Base-by-base conservation (phyloP, 2,113 vertebrate genomes). In the Trematomus loennbergii region DNA sequence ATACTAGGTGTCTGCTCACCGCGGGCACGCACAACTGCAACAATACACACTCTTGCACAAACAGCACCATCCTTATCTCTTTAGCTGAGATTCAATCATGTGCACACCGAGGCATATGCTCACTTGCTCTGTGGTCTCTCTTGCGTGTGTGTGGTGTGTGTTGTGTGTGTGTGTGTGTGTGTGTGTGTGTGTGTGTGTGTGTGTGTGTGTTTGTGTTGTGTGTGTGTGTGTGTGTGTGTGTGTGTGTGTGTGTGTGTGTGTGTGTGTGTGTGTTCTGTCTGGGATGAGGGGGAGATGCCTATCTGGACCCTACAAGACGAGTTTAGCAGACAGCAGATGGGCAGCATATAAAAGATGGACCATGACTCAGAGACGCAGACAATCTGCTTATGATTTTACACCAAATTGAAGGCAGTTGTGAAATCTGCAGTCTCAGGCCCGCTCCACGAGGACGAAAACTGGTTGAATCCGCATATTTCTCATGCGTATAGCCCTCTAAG, bases 241-340 rank as follows among this genome's bases (percentile, higher is more conserved):
- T 65, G 72, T 46, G 65, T 62, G 66, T 64, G 72, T 66, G 61
- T 62, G 68, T 49, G 46, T 52, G 69, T 63, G 50, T 46, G 58
- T 79, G 82, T 77, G 90, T 55, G 68, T 88, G 85, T 81, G 87
- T 70, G 57, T 75, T 63, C 72, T 82, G 73, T 84, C 84, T 88
- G 45, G 74, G 64, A 82, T 71, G 82, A 17, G 12, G n/a, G 63
- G 5, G 48, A 82, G 92, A 93, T 94, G 58, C 52, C 72, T 91
- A 93, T 93, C 92, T 90, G 68, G 87, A 86, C 82, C 84, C 72
- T 80, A 87, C 83, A 81, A 77, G 86, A 79, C 20, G 81, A 85
- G 73, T 61, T 79, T 49, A 63, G 68, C 80, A 90, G 87, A 87
- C 77, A 73, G 40, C 68, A 86, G 68, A 88, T 73, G 64, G 57